Conservation (phyloP, 2,888 invertebrate species). For the Catocala sponsa region DNA sequence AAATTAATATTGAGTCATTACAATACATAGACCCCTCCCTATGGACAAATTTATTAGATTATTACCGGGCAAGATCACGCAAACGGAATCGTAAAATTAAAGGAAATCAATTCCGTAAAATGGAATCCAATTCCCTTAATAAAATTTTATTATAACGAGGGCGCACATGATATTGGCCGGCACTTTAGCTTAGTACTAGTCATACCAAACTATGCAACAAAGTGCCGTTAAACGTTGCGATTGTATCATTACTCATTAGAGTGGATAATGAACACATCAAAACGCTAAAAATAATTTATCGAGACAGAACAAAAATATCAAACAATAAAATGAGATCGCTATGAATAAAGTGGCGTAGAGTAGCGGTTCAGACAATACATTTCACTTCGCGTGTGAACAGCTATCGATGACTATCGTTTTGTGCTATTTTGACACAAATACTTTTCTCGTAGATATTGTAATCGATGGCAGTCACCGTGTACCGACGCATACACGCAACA, state of each 20-base stretch:
- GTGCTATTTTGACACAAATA: constrained; percentile 77
- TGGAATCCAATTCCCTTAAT: constrained; percentile 80
- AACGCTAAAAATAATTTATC: constrained; percentile 60
- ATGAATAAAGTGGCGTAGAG: constrained; percentile 66
- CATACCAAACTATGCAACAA: constrained; percentile 16
- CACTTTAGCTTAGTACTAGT: constrained; percentile 24
- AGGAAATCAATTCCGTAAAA: constrained; percentile 82
- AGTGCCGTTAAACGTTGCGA: constrained; percentile 21
- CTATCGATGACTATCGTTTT: constrained; percentile 78
- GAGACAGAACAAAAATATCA: constrained; percentile 60
- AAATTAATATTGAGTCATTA: constrained; percentile 80
- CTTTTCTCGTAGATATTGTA: constrained; percentile 74
- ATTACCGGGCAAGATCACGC: constrained; percentile 86
- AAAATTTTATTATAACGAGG: constrained; percentile 60
- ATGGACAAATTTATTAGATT: constrained; percentile 84
- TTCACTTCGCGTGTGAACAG: constrained; percentile 75
- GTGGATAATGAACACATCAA: constrained; percentile 64
- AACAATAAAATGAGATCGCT: constrained; percentile 59
- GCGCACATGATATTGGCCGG: constrained; percentile 38
- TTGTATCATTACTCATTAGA: constrained; percentile 50
- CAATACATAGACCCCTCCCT: constrained; percentile 72
- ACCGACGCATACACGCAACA: constrained; percentile 70
- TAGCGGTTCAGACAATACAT: constrained; percentile 70
- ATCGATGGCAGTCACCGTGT: constrained; percentile 70
- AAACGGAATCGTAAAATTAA: constrained; percentile 87